Evolutionary conservation across 2,888 invertebrate genomes (phyloP).

Genomic region (Steinernema scapterisci): DNA sequence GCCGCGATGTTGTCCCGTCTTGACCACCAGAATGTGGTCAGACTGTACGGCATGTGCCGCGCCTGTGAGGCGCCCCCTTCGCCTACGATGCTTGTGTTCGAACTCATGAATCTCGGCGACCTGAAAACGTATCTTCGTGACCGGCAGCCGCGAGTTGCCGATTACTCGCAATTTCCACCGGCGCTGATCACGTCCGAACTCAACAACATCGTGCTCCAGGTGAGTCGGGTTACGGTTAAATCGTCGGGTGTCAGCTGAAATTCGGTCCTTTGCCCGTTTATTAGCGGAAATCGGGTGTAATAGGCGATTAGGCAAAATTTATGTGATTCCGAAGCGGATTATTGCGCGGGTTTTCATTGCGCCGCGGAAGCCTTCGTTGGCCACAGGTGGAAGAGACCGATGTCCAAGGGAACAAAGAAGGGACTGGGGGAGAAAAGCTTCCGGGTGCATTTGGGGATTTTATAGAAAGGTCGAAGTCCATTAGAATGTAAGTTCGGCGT

Average conservation of each 20-base stretch:
- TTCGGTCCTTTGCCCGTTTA: not conserved
- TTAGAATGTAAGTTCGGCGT: too few relatives aligned
- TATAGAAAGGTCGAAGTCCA: too few relatives aligned
- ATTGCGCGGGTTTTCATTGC: too few relatives aligned
- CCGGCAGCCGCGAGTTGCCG: slow-evolving; percentile 49
- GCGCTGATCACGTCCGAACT: slow-evolving; percentile 71
- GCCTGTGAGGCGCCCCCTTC: slow-evolving; percentile 15
- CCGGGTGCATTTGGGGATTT: too few relatives aligned
- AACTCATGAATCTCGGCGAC: slow-evolving; percentile 89
- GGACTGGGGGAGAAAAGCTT: too few relatives aligned
- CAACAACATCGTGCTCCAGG: slow-evolving; percentile 73
- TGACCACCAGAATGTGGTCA: slow-evolving; percentile 92
- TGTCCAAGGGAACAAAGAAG: too few relatives aligned
- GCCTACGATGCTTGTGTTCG: slow-evolving; percentile 76
- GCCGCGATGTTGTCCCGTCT: slow-evolving; percentile 91
- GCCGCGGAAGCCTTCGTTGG: too few relatives aligned
- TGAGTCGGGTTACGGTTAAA: slow-evolving; percentile 73
- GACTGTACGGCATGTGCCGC: slow-evolving; percentile 86
- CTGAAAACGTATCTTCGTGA: slow-evolving; percentile 54
- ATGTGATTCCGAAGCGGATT: too few relatives aligned
- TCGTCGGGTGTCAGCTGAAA: not conserved
- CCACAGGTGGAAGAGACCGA: too few relatives aligned
- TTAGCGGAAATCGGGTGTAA: too few relatives aligned
- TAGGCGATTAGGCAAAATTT: too few relatives aligned
- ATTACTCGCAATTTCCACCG: slow-evolving; percentile 73